phyloP scores from a whole-genome alignment of 1,140 invertebrate species.

The Saccostrea echinata region DNA sequence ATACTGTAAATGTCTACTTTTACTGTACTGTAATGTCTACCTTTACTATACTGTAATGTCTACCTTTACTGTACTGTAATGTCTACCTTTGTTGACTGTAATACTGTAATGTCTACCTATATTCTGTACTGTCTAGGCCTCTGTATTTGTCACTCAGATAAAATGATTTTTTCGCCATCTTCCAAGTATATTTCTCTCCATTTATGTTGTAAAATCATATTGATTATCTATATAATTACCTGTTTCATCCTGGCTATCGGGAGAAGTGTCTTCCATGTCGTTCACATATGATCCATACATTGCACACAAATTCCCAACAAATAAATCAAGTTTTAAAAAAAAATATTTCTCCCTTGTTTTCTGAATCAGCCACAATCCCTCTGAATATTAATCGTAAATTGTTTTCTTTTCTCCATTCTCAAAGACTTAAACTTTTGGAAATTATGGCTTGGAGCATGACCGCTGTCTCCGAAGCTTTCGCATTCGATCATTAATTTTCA shows the following conservation, averaged over 20 bases:
- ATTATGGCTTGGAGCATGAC: not conserved
- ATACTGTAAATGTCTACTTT: no score
- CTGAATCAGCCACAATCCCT: not conserved
- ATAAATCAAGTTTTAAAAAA: not conserved
- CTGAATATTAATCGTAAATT: slow-evolving; percentile 16
- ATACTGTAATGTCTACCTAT: no score
- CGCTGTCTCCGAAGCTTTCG: not conserved
- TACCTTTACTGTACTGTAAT: no score
- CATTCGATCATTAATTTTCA: slow-evolving; percentile 17
- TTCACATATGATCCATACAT: slow-evolving; percentile 35
- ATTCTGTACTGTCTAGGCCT: no score
- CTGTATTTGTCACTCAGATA: not conserved
- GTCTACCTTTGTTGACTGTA: no score
- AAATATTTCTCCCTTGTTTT: not conserved
- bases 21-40: no score
- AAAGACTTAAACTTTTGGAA: not conserved
- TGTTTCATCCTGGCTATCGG: not conserved
- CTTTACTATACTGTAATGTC: no score
- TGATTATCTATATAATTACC: not conserved
- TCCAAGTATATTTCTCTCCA: not conserved
- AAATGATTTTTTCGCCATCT: not conserved
- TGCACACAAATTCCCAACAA: not conserved
- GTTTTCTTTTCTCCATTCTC: slow-evolving; percentile 13
- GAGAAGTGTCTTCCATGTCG: not conserved
- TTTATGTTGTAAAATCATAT: not conserved